Evolutionary conservation across 2,113 vertebrate genomes (phyloP).

Genomic region (Sinocyclocheilus grahami): DNA sequence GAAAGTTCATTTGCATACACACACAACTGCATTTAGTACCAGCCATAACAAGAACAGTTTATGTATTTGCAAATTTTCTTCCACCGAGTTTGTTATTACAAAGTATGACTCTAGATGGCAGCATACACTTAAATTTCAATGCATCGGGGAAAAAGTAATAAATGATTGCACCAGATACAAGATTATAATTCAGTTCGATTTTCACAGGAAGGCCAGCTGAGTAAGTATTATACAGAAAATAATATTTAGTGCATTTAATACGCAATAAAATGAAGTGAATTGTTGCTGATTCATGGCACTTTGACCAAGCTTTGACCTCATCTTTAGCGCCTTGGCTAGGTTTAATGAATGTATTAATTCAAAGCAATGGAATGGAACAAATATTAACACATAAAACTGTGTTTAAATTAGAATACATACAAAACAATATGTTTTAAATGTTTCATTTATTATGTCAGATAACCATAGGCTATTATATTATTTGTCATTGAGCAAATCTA

Average conservation of each 20-base stretch:
- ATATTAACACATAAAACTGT: background rate
- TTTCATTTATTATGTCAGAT: conserved; percentile 1
- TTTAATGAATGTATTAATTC: background rate
- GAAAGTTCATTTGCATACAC: background rate
- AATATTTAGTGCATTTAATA: background rate
- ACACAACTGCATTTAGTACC: background rate
- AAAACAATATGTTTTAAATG: background rate
- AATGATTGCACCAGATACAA: background rate
- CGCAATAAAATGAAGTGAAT: background rate
- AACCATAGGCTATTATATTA: background rate
- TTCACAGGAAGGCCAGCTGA: background rate
- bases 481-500: background rate
- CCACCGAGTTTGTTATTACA: background rate
- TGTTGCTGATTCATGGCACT: background rate
- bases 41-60: background rate
- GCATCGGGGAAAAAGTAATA: background rate
- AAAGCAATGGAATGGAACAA: background rate
- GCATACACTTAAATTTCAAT: background rate
- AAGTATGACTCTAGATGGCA: background rate
- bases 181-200: background rate
- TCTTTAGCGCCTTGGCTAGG: background rate
- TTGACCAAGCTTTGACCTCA: no score
- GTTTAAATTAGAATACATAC: background rate
- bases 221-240: background rate
- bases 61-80: background rate